Percentiles rank a stretch among this genome's conserved stretches.
Evolutionary conservation across 2,888 invertebrate genomes (phyloP).

Genomic region (Geophilus truncorum): DNA sequence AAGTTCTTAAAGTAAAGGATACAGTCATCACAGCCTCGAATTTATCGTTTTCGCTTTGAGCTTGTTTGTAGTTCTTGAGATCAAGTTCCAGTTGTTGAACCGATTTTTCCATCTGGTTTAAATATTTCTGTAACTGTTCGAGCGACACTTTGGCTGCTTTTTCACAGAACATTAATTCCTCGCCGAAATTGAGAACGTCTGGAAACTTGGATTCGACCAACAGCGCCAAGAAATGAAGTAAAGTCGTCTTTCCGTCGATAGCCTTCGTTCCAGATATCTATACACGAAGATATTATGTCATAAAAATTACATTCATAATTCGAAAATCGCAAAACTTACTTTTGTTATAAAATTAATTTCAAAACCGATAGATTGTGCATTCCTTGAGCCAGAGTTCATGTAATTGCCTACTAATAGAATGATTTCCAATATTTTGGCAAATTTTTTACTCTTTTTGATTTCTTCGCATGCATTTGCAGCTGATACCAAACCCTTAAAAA

Average conservation of each 20-base stretch:
- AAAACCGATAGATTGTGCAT: constrained; percentile 91
- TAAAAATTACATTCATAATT: background rate
- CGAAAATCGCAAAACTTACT: constrained; percentile 55
- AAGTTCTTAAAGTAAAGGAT: too few relatives aligned
- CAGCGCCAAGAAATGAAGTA: constrained; percentile 86
- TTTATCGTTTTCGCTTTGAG: constrained; percentile 65
- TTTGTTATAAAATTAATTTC: constrained; percentile 94
- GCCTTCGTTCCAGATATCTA: constrained; percentile 64
- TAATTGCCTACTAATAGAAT: constrained; percentile 89
- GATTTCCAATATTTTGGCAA: constrained; percentile 81
- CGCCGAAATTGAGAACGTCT: constrained; percentile 72
- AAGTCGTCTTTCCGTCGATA: constrained; percentile 81
- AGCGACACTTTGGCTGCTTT: constrained; percentile 63
- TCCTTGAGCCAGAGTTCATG: constrained; percentile 92
- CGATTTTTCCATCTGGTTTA: constrained; percentile 80
- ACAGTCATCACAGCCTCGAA: constrained; percentile 85
- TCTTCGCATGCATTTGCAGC: constrained; percentile 95
- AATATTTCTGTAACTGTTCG: constrained; percentile 50
- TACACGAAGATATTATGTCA: constrained; percentile 35
- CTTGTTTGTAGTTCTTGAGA: constrained; percentile 74
- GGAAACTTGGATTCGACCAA: constrained; percentile 83
- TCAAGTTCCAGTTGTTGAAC: constrained; percentile 85
- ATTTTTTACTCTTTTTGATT: constrained; percentile 79
- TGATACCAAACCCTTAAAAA: constrained; percentile 74
- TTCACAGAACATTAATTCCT: constrained; percentile 86